Base-by-base conservation (phyloP, 2,888 invertebrate genomes). In the Allacma fusca region DNA sequence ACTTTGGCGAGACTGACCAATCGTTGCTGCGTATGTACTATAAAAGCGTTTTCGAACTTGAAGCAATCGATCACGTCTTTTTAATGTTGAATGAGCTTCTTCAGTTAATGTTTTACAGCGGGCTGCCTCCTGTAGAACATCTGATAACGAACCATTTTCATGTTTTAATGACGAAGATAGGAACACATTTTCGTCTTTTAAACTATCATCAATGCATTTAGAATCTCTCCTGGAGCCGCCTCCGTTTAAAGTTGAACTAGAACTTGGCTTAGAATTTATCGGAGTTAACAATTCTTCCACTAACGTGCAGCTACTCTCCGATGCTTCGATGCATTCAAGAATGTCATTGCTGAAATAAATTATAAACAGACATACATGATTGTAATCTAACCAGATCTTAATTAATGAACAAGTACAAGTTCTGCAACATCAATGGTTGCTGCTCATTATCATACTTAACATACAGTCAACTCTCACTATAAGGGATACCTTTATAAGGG, bases 31-130 rank as follows among this genome's bases (percentile, higher is more conserved):
- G 84, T 91, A 91, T 68, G 88, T 87, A 82, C 87, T 88, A 84
- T 89, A 89, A 85, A 91, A 91, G 78, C 89, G 86, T 83, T 88
- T 86, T 80, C 91, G 87, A n/a, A 91, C 88, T 75, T 87, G 86
- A 70, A 88, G 87, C 79, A 91, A 86, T 78, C 88, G 87, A 79
- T 89, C 89, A 80, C 83, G 83, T 76, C 90, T 57, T n/a, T 24
- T 70, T 29, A 59, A 73, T 34, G 13, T 40, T 70, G 28, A 19
- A 29, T n/a, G 16, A 62, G 62, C 21, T n/a, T 73, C 28, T 62
- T 29, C 57, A 24, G 13, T 62, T 7, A 26, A 24, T 24, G 62
- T 21, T 62, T 62, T 26, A 62, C 2, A 62, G 19, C 2, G 50
- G 2, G 13, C 2, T 62, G 9, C 26, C 16, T 62, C 62, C 2